Evolutionary conservation across 2,797 vertebrate genomes (phyloP), one percentile per base, ranked within the genome.

Genomic region (Coregonus suidteri): DNA sequence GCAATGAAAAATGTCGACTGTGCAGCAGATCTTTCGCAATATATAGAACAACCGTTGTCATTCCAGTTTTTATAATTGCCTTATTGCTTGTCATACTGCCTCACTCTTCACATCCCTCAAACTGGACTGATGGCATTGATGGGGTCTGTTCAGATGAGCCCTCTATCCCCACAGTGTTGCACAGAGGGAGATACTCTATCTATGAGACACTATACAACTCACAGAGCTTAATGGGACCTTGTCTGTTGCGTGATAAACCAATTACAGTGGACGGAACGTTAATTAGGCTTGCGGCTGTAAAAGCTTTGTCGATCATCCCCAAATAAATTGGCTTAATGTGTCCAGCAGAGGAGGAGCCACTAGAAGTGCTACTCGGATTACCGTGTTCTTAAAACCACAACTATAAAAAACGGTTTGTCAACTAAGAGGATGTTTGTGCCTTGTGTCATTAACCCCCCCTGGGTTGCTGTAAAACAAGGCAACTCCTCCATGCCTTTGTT

Each of bases 381-480:
- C 76, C 18, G 67, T 82, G 71, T 62, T 74, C 25, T 64, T 82
- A 76, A 88, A 87, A 84, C 80, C 84, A 70, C 77, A 77, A 82
- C 80, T 82, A 87, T 91, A 88, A 92, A 90, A 91, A 91, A 86
- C 88, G 84, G 90, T 91, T 92, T 83, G 90, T 89, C 90, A 83
- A 88, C 83, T 91, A 88, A 90, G 88, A 89, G 88, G 88, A 91
- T 91, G 86, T 78, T 82, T 71, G 77, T 82, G 68, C 86, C 88
- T 89, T 86, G 81, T 80, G 84, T 81, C 75, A 73, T 72, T 76
- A 77, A 47, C 51, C 18, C 66, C 67, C 68, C 69, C 71, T 75
- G 54, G 75, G 73, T 74, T 77, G 47, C 14, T 80, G 75, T 74
- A 53, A 86, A 85, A 86, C 75, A 64, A 7, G 4, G 34, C 47